A percentile compares a stretch with the other conserved stretches of the same genome.
These are phyloP conservation scores for Eupeodes luniger DNA, from an alignment of 2,888 invertebrate species.

Conservation along the genomic window DNA sequence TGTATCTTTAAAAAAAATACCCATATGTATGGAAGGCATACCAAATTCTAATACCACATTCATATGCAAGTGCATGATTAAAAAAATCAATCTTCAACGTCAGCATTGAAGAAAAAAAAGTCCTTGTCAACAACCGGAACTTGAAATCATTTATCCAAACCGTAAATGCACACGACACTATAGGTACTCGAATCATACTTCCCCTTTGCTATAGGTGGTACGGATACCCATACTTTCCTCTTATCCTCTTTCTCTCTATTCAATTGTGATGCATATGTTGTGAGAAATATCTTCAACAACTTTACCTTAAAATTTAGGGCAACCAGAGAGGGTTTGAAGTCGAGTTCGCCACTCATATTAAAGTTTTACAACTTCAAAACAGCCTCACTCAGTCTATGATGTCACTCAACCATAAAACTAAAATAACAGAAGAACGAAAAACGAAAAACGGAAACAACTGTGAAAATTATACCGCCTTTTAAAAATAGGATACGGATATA, in stretches of 20 bases:
- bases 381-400: constrained; percentile 34
- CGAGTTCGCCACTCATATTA: constrained; percentile 26
- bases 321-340: constrained; percentile 52
- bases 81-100: constrained; percentile 35
- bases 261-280: constrained; percentile 58
- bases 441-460: constrained; percentile 56
- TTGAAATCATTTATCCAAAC: constrained; percentile 49
- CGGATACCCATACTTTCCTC: constrained; percentile 22
- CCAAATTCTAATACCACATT: background rate
- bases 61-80: constrained; percentile 34
- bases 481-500: constrained; percentile 42
- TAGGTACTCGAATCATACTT: background rate
- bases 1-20: background rate
- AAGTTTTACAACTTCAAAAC: constrained; percentile 29
- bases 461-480: constrained; percentile 64
- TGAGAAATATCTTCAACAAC: constrained; percentile 50
- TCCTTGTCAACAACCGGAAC: constrained; percentile 67
- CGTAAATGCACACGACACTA: constrained; percentile 31
- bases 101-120: constrained; percentile 23
- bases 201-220: constrained; percentile 41
- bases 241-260: constrained; percentile 44
- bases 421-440: background rate
- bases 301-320: constrained; percentile 60
- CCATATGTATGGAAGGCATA: background rate
- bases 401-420: constrained; percentile 61